These are phyloP conservation scores for Listronotus bonariensis DNA, from an alignment of 1,140 invertebrate genomes.

Conservation along the genomic window DNA sequence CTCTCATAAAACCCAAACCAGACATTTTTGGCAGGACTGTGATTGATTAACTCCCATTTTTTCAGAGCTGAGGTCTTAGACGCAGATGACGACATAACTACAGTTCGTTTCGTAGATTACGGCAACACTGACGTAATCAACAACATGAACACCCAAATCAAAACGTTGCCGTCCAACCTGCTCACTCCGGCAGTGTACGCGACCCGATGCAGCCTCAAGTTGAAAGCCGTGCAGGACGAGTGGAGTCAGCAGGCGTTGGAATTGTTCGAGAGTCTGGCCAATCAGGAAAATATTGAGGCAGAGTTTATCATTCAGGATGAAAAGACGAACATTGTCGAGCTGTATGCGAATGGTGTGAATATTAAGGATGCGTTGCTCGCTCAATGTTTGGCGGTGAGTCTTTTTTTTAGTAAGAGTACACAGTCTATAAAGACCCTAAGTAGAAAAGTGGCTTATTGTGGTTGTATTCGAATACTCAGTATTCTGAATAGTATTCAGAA, in stretches of 20 bases:
- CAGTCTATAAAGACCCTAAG: no score
- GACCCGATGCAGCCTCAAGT: conserved; percentile 66
- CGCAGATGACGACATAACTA: conserved; percentile 68
- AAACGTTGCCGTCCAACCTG: conserved; percentile 60
- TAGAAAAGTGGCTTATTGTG: no score
- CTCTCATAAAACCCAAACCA: no score
- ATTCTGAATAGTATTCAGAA: no score
- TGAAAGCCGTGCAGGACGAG: conserved; percentile 66
- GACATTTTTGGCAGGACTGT: not conserved
- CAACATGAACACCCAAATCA: conserved; percentile 60
- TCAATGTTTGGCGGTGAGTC: conserved; percentile 55
- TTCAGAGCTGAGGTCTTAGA: conserved; percentile 74
- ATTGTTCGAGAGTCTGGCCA: conserved; percentile 61
- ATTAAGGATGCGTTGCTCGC: conserved; percentile 64
- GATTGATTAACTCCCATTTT: conserved; percentile 3
- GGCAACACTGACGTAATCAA: conserved; percentile 76
- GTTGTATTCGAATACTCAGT: no score
- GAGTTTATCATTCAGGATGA: conserved; percentile 64
- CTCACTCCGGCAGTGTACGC: conserved; percentile 58
- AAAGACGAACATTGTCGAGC: conserved; percentile 65
- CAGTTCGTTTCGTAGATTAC: conserved; percentile 81
- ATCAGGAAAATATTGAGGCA: conserved; percentile 54
- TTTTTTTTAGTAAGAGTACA: no score
- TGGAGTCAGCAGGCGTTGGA: conserved; percentile 68
- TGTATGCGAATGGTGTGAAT: conserved; percentile 66